Evolutionary conservation across 2,888 invertebrate species (phyloP), one percentile per base, ranked within the genome.

Genomic region (Macrophya alboannulata): DNA sequence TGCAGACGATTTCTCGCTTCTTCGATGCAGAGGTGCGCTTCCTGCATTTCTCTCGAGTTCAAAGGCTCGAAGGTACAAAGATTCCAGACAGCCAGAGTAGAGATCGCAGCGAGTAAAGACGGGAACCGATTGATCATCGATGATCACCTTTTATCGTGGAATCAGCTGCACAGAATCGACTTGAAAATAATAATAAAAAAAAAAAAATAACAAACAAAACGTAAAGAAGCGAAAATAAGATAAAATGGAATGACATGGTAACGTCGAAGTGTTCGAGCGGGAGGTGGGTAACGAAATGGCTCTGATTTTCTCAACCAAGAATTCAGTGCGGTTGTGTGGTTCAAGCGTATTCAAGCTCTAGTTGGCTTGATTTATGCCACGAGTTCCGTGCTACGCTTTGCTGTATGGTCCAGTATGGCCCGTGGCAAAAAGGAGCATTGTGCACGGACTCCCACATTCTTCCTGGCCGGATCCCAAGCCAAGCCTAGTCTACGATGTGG

Each of bases 301-400:
- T 81, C 62, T 81, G 81, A 81, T 62, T 81, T 81, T 43, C 81
- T 81, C 40, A 43, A 81, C 62, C 81, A 81, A 62, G 59, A 59
- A 81, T 77, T 31, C 43, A 62, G 81, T 55, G 17, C 81, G 43
- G 81, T 25, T 81, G 59, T 62, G 62, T 21, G 59, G 21, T 62
- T 59, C 59, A 40, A 40, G 59, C 62, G 40, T 59, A 81, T 81
- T 81, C 81, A 81, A 81, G 81, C 81, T 81, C 81, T 81, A 62
- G 81, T 81, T 81, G 62, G 82, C 79, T 81, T 87, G 87, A 87
- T 87, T 88, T 88, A 88, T 87, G 85, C 88, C 79, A 84, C 87
- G 59, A 88, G 87, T 88, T 87, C 87, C 86, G 87, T 84, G 87
- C 43, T 21, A 62, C 81, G 81, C 15, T 81, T 81, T 51, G 31